Evolutionary conservation across 2,113 vertebrate genomes (phyloP).

Genomic region (Oreochromis aureus): DNA sequence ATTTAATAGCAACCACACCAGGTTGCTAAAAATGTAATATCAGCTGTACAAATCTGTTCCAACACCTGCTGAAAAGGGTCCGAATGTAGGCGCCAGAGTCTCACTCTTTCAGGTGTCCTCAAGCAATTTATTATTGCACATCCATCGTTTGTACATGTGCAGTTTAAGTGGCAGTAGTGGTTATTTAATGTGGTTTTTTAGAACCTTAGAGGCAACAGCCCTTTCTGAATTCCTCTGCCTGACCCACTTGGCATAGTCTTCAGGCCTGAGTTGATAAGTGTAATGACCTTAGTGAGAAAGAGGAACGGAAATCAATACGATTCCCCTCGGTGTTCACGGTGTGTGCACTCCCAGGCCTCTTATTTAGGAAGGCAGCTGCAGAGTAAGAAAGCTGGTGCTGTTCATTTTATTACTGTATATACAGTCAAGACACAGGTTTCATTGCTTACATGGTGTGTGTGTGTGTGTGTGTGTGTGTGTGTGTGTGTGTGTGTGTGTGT

Average conservation of each 20-base stretch:
- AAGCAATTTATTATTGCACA: not conserved
- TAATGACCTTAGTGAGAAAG: not conserved
- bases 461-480: not conserved
- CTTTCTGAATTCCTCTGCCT: not conserved
- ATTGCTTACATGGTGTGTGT: not conserved
- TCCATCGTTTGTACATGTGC: not conserved
- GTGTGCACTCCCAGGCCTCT: not conserved
- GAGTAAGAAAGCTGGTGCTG: not conserved
- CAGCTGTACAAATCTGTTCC: not conserved
- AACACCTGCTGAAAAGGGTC: not conserved
- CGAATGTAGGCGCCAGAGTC: not conserved
- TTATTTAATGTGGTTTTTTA: not conserved
- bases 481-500: not conserved
- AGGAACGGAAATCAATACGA: constrained; percentile 21
- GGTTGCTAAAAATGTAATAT: not conserved
- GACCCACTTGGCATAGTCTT: not conserved
- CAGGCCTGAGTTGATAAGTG: not conserved
- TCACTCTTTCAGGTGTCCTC: not conserved
- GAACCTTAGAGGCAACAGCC: not conserved
- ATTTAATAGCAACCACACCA: not conserved
- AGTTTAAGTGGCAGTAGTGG: not conserved
- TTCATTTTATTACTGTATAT: not conserved
- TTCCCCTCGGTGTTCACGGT: not conserved
- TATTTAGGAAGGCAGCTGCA: not conserved
- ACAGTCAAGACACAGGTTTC: not conserved